A percentile compares a stretch with the other conserved stretches of the same genome.
phyloP scores from a whole-genome alignment of 2,797 vertebrate species.

The Rhincodon typus region DNA sequence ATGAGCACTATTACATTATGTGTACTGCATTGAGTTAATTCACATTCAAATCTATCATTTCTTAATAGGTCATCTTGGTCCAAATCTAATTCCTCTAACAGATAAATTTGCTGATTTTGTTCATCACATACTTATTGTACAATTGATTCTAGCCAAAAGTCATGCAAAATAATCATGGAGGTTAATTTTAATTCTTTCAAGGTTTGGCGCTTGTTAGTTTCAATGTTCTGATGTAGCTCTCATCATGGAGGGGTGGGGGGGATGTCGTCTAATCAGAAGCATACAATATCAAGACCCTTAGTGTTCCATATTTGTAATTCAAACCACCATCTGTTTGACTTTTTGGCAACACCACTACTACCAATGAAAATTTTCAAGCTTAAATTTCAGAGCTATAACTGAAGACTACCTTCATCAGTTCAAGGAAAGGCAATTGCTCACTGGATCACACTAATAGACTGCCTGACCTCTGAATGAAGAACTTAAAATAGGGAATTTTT shows the following conservation, averaged over 20 bases:
- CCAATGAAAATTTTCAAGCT: neutral
- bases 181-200: neutral
- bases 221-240: neutral
- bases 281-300: neutral
- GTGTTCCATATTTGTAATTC: neutral
- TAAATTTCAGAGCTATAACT: neutral
- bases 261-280: neutral
- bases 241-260: neutral
- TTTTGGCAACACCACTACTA: neutral
- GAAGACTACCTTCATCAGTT: neutral
- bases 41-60: neutral
- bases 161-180: neutral
- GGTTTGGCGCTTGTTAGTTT: neutral
- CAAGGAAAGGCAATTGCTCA: neutral
- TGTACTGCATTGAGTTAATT: neutral
- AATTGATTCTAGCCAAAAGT: neutral
- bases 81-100: neutral
- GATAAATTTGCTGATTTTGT: neutral
- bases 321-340: neutral
- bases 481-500: neutral
- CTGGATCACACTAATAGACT: neutral
- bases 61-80: neutral
- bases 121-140: neutral
- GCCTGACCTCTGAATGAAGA: neutral
- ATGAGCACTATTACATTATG: neutral